A percentile compares a stretch with the other conserved stretches of the same genome.
Conservation (phyloP, 2,113 vertebrate species). For the Xyrauchen texanus region DNA sequence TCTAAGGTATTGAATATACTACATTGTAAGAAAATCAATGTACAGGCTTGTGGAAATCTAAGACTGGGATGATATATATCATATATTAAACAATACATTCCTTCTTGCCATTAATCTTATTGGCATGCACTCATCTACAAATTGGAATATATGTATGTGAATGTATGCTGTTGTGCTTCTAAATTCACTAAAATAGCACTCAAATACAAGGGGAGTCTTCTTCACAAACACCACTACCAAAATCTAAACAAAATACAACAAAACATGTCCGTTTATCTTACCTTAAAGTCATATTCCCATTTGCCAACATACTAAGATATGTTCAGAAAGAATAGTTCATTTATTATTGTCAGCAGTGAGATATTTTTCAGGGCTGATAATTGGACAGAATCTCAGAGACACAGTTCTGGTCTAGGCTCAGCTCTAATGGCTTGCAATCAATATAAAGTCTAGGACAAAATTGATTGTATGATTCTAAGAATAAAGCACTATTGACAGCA, state of each 20-base stretch:
- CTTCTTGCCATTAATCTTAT: background rate
- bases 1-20: conserved; percentile 62
- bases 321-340: conserved; percentile 4
- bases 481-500: background rate
- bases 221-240: background rate
- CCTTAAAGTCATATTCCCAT: conserved; percentile 95
- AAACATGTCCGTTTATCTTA: conserved; percentile 74
- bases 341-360: background rate
- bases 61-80: background rate
- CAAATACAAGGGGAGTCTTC: conserved; percentile 1
- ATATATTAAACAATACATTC: background rate
- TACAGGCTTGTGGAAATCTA: background rate
- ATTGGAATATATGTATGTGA: background rate
- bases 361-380: background rate
- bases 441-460: conserved; percentile 46
- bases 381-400: background rate
- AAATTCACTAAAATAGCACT: background rate
- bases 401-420: background rate
- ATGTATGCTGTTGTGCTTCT: background rate
- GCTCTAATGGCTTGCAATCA: background rate
- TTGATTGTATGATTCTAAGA: conserved; percentile 33
- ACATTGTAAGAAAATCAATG: conserved; percentile 25
- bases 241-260: conserved; percentile 6
- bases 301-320: conserved; percentile 85
- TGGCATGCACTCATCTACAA: background rate